These are phyloP conservation scores for Beris morrisii DNA, from an alignment of 2,888 invertebrate species.

Conservation along the genomic window DNA sequence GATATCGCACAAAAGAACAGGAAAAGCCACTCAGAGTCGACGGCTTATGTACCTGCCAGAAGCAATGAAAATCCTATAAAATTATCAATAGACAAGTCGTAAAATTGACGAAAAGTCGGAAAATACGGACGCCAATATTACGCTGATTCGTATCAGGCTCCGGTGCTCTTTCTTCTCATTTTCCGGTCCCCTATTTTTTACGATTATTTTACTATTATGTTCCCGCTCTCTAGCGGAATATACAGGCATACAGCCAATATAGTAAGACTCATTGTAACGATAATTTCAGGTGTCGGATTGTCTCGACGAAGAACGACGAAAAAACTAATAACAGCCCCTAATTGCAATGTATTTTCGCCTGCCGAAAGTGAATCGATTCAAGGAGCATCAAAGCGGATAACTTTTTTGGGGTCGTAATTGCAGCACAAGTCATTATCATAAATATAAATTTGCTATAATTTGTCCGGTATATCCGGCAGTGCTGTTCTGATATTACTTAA, in stretches of 20 bases:
- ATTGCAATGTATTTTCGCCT: no score
- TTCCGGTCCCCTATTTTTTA: conserved; percentile 38
- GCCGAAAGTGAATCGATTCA: no score
- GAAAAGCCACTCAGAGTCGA: conserved; percentile 34
- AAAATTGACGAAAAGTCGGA: conserved; percentile 30
- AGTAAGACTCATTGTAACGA: conserved; percentile 18
- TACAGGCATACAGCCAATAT: neutral
- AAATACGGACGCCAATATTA: conserved; percentile 3
- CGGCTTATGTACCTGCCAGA: conserved; percentile 33
- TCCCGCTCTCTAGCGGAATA: neutral
- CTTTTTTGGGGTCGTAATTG: no score
- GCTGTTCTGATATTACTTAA: no score
- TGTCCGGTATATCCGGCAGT: no score
- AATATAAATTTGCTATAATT: no score
- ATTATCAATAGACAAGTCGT: conserved; percentile 39
- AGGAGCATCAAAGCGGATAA: no score
- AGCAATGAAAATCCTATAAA: conserved; percentile 37
- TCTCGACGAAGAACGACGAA: conserved; percentile 1
- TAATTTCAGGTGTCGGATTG: conserved; percentile 30
- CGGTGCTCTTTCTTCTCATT: conserved; percentile 26
- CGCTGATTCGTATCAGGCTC: conserved; percentile 33
- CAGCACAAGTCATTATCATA: no score
- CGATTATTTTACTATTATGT: conserved; percentile 37
- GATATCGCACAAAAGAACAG: conserved; percentile 28
- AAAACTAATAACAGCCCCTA: neutral